Conservation (phyloP, 2,113 vertebrate species). For the Sorex araneus region DNA sequence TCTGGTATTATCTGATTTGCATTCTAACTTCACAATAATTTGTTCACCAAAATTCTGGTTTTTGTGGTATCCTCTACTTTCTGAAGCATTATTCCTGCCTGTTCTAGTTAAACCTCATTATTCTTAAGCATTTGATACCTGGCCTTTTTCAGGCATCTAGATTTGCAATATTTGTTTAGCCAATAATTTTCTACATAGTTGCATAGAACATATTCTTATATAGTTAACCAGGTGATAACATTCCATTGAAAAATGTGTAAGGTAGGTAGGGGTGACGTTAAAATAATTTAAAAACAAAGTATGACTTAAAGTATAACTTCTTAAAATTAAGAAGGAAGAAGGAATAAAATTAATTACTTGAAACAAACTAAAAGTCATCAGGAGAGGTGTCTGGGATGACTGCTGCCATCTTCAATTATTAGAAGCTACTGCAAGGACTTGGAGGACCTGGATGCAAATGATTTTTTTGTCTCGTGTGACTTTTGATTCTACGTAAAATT, state of each 20-base stretch:
- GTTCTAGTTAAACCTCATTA: not conserved
- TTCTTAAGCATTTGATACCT: not conserved
- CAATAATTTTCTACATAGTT: not conserved
- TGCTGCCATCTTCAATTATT: not conserved
- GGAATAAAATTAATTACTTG: not conserved
- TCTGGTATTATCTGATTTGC: not conserved
- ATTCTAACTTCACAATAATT: not conserved
- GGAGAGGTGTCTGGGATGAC: not conserved
- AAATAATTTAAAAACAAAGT: not conserved
- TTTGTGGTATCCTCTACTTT: not conserved
- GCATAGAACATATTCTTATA: not conserved
- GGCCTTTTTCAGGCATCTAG: not conserved
- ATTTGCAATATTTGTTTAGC: not conserved
- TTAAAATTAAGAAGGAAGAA: slow-evolving; percentile 36
- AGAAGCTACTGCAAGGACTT: too few relatives aligned
- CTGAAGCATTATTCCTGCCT: not conserved
- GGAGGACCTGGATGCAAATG: not conserved
- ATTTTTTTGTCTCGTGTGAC: slow-evolving; percentile 20
- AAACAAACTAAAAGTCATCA: not conserved
- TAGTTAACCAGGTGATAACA: not conserved
- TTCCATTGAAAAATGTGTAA: not conserved
- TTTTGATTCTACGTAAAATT: slow-evolving; percentile 10
- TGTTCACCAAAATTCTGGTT: not conserved
- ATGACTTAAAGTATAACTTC: not conserved
- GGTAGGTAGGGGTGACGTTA: slow-evolving; percentile 12